A percentile compares a stretch with the other conserved stretches of the same genome.
Evolutionary conservation across 2,888 invertebrate species (phyloP).

Genomic region (Ceriagrion tenellum): DNA sequence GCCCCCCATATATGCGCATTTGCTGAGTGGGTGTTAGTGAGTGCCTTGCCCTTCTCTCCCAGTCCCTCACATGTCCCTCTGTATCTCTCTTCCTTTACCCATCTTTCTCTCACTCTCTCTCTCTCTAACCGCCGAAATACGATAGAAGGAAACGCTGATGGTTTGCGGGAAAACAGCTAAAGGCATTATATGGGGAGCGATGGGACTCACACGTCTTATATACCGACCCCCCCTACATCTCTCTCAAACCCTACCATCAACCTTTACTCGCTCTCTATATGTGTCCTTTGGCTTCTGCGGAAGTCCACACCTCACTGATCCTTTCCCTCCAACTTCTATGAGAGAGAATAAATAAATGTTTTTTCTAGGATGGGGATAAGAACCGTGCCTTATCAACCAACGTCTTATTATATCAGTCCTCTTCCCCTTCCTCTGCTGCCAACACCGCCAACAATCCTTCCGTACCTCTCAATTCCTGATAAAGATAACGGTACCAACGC

Average conservation of each 20-base stretch:
- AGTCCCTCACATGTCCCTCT: no score
- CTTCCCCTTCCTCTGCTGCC: neutral
- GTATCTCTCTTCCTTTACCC: no score
- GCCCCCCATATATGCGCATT: neutral
- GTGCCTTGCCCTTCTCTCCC: neutral
- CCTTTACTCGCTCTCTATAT: neutral
- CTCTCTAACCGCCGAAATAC: constrained; percentile 55
- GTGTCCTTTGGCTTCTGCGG: no score
- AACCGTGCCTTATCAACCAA: constrained; percentile 41
- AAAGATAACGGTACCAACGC: no score
- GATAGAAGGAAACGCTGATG: constrained; percentile 60
- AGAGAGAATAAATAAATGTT: neutral
- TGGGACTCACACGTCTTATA: neutral
- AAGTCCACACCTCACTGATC: no score
- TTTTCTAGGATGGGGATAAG: neutral
- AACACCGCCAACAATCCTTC: neutral
- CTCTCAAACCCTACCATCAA: neutral
- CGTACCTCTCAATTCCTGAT: no score
- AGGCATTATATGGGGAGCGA: constrained; percentile 50
- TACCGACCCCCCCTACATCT: neutral
- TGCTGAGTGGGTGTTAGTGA: neutral
- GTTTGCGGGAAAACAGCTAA: constrained; percentile 62
- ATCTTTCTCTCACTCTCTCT: neutral
- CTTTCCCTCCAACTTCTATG: neutral
- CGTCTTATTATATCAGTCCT: neutral